Evolutionary conservation across 2,888 invertebrate genomes (phyloP).

Genomic region (Trissolcus brochymenae): DNA sequence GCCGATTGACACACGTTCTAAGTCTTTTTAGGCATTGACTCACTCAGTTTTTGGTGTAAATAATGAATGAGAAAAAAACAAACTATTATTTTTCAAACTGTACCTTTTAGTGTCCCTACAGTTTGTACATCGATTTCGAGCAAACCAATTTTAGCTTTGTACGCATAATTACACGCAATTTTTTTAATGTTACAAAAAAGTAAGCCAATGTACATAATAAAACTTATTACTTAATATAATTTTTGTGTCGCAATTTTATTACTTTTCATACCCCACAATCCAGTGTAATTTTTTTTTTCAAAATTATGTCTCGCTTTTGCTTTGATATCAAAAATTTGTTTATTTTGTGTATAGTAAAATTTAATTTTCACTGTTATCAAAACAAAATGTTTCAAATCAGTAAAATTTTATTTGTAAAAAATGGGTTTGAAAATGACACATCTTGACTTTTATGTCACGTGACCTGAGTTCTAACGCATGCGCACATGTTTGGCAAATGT

Average conservation of each 20-base stretch:
- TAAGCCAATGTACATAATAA: slow-evolving; percentile 59
- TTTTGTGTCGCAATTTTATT: not conserved
- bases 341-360: too few relatives aligned
- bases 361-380: too few relatives aligned
- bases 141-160: slow-evolving; percentile 58
- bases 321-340: too few relatives aligned
- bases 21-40: slow-evolving; percentile 41
- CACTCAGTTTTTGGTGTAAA: slow-evolving; percentile 55
- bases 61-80: slow-evolving; percentile 28
- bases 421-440: too few relatives aligned
- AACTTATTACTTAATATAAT: slow-evolving; percentile 57
- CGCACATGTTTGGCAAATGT: too few relatives aligned
- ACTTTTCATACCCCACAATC: too few relatives aligned
- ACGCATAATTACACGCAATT: slow-evolving; percentile 58
- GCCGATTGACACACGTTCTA: slow-evolving; percentile 46
- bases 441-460: too few relatives aligned
- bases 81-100: slow-evolving; percentile 54
- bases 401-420: too few relatives aligned
- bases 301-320: too few relatives aligned
- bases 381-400: too few relatives aligned
- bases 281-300: too few relatives aligned
- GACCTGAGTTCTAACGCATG: too few relatives aligned
- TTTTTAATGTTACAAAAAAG: slow-evolving; percentile 57
- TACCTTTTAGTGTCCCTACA: slow-evolving; percentile 56
- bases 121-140: slow-evolving; percentile 57